Evolutionary conservation across 2,797 vertebrate species (phyloP).

Genomic region (Vireo griseus): DNA sequence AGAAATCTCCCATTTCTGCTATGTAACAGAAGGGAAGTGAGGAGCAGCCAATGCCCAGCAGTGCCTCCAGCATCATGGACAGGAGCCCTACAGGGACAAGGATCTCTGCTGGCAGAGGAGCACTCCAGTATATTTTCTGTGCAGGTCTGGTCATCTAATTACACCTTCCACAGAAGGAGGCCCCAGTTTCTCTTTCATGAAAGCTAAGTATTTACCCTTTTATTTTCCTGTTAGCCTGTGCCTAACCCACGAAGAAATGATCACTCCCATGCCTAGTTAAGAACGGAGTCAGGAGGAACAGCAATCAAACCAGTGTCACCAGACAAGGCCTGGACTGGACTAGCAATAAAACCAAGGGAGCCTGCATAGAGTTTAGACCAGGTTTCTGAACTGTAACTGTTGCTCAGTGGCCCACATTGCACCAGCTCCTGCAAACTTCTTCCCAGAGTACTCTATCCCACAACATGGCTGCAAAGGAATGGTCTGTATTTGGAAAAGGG

Average conservation of each 20-base stretch:
- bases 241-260: not conserved
- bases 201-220: not conserved
- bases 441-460: not conserved
- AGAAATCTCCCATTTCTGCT: not conserved
- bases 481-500: accelerated
- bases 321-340: not conserved
- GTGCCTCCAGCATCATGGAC: not conserved
- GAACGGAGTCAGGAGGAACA: not conserved
- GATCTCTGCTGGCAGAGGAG: not conserved
- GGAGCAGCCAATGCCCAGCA: not conserved
- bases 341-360: not conserved
- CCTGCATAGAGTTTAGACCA: not conserved
- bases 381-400: not conserved
- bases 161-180: not conserved
- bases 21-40: accelerated
- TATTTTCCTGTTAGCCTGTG: not conserved
- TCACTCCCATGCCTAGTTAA: not conserved
- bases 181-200: not conserved
- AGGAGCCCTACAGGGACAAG: not conserved
- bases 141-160: not conserved
- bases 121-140: not conserved
- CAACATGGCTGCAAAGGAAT: accelerated
- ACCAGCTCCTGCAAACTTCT: not conserved
- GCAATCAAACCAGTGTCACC: not conserved
- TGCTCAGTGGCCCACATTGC: not conserved